Base-by-base conservation (phyloP, 1,140 invertebrate genomes). In the Penaeus vannamei region DNA sequence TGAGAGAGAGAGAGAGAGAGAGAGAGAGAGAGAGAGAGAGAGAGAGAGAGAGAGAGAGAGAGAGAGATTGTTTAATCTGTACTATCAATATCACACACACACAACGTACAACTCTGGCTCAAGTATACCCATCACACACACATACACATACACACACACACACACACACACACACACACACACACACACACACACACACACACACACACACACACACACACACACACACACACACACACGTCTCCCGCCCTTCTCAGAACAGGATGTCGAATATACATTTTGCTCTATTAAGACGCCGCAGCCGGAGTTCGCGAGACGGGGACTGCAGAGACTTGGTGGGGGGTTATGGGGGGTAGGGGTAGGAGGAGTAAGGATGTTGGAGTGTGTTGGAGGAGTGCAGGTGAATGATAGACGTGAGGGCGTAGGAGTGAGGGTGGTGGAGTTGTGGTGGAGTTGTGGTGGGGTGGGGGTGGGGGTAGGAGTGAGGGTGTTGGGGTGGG, bases 91-190 rank as follows among this genome's bases (percentile, higher is more conserved):
- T 53, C 46, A 53, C 14, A 53, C 3, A 10, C 3, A 46, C 10
- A 46, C 42, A 46, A 14, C 8, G 46, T 14, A 10, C 8, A 53
- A 12, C 46, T 53, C 46, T 0, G 8, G 46, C 14, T 53, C 46
- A 53, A 53, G 46, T 53, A 53, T 53, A 53, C 46, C 46, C 3
- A 23, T 60, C 81, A 83, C 46, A 83, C 81, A 83, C 46, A 84
- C 81, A 82, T 23, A 82, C 46, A 82, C 36, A 82, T 20, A 46
- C 3, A 69, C 64, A 69, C 3, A 69, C 64, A 69, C 3, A 69
- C 64, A 69, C 3, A 69, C 64, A 72, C 0, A 23, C 66, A 72
- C 0, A 72, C 66, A 23, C 0, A 23, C 66, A 23, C 1, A 23
- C 66, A 72, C 0, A 72, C 66, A 72, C 17, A 72, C 66, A 72